phyloP scores from a whole-genome alignment of 2,888 invertebrate genomes.

The Caenorhabditis auriculariae region DNA sequence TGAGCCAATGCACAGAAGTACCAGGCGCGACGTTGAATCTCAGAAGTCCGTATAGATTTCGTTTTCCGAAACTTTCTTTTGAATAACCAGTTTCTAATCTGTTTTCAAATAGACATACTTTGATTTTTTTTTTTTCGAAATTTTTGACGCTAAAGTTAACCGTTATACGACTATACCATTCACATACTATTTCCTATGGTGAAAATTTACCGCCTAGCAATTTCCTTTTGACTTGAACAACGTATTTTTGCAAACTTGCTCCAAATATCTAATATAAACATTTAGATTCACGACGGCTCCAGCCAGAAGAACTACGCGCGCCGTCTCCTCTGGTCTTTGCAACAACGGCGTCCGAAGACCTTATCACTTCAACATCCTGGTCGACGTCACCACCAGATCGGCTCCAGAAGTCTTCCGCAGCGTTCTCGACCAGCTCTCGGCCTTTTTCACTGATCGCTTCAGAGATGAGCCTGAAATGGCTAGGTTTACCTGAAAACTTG shows the following conservation, averaged over 20 bases:
- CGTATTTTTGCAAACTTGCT: no score
- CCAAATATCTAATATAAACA: neutral
- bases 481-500: constrained; percentile 4
- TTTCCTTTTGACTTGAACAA: no score
- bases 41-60: no score
- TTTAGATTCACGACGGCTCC: constrained; percentile 31
- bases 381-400: constrained; percentile 51
- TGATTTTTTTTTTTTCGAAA: neutral
- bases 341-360: constrained; percentile 53
- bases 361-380: constrained; percentile 48
- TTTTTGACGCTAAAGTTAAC: no score
- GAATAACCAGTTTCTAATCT: no score
- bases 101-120: neutral
- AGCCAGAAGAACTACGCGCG: constrained; percentile 44
- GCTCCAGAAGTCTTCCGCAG: constrained; percentile 37
- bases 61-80: no score
- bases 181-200: no score
- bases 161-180: no score
- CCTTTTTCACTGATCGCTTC: constrained; percentile 45
- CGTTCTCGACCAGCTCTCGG: constrained; percentile 37
- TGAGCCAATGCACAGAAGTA: constrained; percentile 20
- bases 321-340: constrained; percentile 47
- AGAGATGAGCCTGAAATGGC: constrained; percentile 32
- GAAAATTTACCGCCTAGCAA: no score
- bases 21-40: constrained; percentile 25